Conservation (phyloP, 2,888 invertebrate species). For the Monochamus alternatus region DNA sequence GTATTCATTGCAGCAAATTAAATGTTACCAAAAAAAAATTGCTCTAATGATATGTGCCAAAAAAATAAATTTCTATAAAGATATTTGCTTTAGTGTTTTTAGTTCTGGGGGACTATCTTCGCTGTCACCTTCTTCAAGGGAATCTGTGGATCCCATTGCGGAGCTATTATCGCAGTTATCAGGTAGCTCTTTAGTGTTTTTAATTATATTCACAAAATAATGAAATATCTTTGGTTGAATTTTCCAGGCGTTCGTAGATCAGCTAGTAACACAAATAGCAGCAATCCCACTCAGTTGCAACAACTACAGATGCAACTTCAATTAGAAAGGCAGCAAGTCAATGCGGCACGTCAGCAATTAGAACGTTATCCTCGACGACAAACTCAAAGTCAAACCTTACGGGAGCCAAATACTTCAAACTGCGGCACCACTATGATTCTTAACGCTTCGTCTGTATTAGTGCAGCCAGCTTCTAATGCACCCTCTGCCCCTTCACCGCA, state of each 20-base stretch:
- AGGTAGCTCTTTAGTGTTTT: constrained; percentile 65
- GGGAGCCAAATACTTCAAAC: constrained; percentile 61
- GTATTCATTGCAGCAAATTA: constrained; percentile 6
- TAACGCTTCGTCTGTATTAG: constrained; percentile 66
- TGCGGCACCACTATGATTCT: constrained; percentile 65
- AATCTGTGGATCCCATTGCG: constrained; percentile 96
- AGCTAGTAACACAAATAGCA: constrained; percentile 73
- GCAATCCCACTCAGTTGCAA: constrained; percentile 87
- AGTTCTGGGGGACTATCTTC: constrained; percentile 89
- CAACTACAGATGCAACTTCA: constrained; percentile 97
- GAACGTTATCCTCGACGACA: constrained; percentile 91
- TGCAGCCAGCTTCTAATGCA: constrained; percentile 64
- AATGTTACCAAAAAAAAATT: background rate
- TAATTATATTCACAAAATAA: background rate
- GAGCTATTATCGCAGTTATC: constrained; percentile 96
- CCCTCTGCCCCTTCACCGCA: constrained; percentile 64
- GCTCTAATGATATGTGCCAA: constrained; percentile 23
- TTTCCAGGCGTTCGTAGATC: constrained; percentile 81
- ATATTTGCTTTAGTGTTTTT: constrained; percentile 67
- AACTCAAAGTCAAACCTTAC: constrained; percentile 73
- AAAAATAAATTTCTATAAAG: constrained; percentile 49
- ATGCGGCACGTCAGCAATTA: constrained; percentile 88
- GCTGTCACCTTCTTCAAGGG: constrained; percentile 90
- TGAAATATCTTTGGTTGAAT: background rate
- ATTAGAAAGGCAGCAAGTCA: constrained; percentile 90